Conservation (phyloP, 2,113 vertebrate genomes). For the Lamprotornis superbus region DNA sequence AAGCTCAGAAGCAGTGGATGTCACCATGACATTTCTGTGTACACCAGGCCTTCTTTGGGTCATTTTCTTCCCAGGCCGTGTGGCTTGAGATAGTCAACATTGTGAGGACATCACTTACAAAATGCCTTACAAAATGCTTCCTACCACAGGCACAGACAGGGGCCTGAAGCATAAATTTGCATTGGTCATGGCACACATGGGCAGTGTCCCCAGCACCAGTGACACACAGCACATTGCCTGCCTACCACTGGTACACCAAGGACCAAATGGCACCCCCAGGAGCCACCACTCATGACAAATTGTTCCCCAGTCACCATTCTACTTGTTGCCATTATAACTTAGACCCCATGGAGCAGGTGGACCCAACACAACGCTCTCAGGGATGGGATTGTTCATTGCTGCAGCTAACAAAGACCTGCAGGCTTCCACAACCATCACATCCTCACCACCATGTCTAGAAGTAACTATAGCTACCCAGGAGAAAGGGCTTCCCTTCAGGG, state of each 20-base stretch:
- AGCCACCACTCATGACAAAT: background rate
- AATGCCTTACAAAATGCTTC: background rate
- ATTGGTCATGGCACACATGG: background rate
- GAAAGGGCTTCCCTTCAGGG: background rate
- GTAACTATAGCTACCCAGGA: background rate
- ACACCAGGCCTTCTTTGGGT: background rate
- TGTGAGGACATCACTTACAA: background rate
- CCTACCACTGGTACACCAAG: background rate
- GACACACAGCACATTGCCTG: background rate
- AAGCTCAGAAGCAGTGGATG: background rate
- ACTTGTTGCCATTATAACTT: background rate
- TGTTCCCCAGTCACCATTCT: background rate
- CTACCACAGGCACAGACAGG: background rate
- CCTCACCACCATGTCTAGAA: background rate
- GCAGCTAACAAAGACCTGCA: background rate
- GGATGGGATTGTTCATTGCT: background rate
- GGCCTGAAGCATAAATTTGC: background rate
- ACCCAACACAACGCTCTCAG: background rate
- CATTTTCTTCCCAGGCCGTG: background rate
- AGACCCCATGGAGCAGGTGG: rapidly evolving
- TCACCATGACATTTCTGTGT: background rate
- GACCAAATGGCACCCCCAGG: background rate
- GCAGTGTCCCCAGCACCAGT: background rate
- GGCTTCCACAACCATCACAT: background rate
- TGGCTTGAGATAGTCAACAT: background rate